Percentiles rank a stretch among this genome's conserved stretches.
Conservation (phyloP, 2,888 invertebrate genomes). For the Drosophila putrida region DNA sequence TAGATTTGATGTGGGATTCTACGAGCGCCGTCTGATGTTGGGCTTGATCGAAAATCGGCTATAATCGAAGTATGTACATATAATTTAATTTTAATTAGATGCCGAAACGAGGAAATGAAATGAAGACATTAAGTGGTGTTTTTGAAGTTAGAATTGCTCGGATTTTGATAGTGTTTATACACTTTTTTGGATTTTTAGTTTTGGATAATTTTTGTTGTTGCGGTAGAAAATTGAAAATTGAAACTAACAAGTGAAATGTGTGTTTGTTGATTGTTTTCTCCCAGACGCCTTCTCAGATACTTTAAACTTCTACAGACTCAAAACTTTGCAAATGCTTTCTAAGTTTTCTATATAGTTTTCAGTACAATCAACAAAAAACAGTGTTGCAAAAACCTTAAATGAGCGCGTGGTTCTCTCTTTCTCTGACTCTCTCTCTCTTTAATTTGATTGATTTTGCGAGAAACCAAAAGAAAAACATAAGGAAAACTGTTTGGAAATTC, state of each 20-base stretch:
- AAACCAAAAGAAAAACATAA: background rate
- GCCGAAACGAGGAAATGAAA: slow-evolving; percentile 30
- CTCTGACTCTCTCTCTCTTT: slow-evolving; percentile 19
- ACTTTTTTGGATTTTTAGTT: slow-evolving; percentile 53
- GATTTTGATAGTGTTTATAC: slow-evolving; percentile 25
- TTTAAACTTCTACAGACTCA: background rate
- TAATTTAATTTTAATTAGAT: slow-evolving; percentile 28
- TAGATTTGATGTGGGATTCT: slow-evolving; percentile 22
- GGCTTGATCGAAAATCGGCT: slow-evolving; percentile 30
- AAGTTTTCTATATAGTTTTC: background rate
- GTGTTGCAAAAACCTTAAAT: slow-evolving; percentile 42
- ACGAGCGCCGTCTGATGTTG: slow-evolving; percentile 21
- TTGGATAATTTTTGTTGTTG: slow-evolving; percentile 56
- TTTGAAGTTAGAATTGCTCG: slow-evolving; percentile 16
- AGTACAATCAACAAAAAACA: background rate
- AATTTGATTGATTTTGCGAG: slow-evolving; percentile 52
- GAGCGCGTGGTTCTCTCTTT: background rate
- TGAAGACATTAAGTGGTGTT: slow-evolving; percentile 2
- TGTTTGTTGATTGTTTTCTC: slow-evolving; percentile 22
- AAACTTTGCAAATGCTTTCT: slow-evolving; percentile 1
- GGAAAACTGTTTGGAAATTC: slow-evolving; percentile 16
- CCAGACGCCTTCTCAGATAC: background rate
- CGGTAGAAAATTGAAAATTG: slow-evolving; percentile 52
- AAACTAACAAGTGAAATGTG: slow-evolving; percentile 51
- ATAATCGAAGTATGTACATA: slow-evolving; percentile 9